Conservation (phyloP, 2,888 invertebrate species). For the Willowsia nigromaculata region DNA sequence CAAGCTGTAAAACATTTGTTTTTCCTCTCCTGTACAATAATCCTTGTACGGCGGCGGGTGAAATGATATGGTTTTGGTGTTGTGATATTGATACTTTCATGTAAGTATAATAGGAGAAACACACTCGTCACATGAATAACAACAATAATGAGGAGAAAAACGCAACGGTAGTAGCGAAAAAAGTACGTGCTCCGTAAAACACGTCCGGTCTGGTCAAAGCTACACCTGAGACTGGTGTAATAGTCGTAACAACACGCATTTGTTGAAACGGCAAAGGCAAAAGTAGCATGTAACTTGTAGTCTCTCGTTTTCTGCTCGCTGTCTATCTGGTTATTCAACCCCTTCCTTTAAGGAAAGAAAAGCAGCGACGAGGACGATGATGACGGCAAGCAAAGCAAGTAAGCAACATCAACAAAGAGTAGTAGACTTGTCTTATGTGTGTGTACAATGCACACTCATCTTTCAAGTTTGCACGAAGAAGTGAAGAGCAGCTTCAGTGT, state of each 20-base stretch:
- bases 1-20: conserved; percentile 56
- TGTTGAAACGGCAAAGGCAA: conserved; percentile 61
- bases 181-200: conserved; percentile 63
- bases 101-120: conserved; percentile 9
- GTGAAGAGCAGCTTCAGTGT: neutral
- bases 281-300: conserved; percentile 14
- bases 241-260: conserved; percentile 59
- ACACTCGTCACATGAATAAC: neutral
- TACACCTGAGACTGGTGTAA: conserved; percentile 77
- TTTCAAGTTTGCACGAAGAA: conserved; percentile 6
- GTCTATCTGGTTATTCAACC: conserved; percentile 76
- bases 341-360: conserved; percentile 64
- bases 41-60: conserved; percentile 9
- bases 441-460: conserved; percentile 19
- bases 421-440: neutral
- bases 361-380: conserved; percentile 1
- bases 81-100: conserved; percentile 33
- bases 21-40: conserved; percentile 16
- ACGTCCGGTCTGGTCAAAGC: conserved; percentile 75
- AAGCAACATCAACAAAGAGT: conserved; percentile 53
- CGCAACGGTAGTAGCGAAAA: conserved; percentile 52
- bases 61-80: conserved; percentile 26
- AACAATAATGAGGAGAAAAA: neutral
- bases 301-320: neutral
- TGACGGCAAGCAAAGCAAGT: neutral